phyloP scores from a whole-genome alignment of 2,797 vertebrate species.

The Brachymystax lenok region DNA sequence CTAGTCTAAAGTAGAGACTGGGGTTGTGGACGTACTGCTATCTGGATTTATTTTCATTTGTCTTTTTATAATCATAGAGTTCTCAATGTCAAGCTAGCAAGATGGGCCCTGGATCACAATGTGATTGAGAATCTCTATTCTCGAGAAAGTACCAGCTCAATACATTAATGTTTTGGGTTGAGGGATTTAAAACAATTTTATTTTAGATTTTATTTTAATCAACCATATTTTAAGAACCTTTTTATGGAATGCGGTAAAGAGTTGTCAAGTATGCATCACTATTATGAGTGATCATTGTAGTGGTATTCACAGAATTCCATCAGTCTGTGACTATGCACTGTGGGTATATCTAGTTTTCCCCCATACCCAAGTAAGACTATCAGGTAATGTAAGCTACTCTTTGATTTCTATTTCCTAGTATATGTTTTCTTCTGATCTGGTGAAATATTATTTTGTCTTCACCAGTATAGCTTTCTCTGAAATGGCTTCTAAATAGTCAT shows the following conservation, averaged over 20 bases:
- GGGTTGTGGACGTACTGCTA: neutral
- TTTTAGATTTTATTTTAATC: constrained; percentile 49
- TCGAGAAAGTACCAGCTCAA: constrained; percentile 19
- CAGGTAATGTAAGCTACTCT: neutral
- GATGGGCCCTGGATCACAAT: neutral
- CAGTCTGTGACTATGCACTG: neutral
- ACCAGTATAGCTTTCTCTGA: neutral
- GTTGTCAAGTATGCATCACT: neutral
- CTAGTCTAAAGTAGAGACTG: neutral
- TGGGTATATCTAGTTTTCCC: neutral
- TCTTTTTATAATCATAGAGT: constrained; percentile 3
- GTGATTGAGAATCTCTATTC: constrained; percentile 4
- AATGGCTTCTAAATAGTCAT: neutral
- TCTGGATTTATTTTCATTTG: constrained; percentile 9
- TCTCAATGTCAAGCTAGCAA: neutral
- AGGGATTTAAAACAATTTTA: neutral
- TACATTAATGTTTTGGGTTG: constrained; percentile 11
- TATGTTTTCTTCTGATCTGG: neutral
- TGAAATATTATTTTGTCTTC: neutral
- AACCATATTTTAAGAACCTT: constrained; percentile 31
- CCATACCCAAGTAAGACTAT: neutral
- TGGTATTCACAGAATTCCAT: neutral
- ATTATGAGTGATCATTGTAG: neutral
- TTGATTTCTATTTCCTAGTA: neutral
- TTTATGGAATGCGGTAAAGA: neutral